These are phyloP conservation scores for Chrysocyon brachyurus DNA, from an alignment of 2,797 vertebrate species.

Conservation along the genomic window DNA sequence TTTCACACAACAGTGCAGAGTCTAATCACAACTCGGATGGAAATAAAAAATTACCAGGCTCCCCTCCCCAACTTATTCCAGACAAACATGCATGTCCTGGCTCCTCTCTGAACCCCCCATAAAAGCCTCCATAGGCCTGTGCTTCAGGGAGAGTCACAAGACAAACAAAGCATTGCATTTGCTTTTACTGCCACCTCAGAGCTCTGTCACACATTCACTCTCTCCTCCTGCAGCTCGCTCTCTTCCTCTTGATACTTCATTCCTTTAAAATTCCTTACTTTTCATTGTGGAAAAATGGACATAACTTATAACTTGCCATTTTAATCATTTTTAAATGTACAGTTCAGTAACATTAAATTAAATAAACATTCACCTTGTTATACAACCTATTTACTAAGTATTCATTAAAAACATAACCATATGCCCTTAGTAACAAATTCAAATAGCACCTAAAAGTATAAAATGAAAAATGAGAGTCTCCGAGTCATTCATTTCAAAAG, in stretches of 20 bases:
- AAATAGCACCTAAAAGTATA: slow-evolving; percentile 2
- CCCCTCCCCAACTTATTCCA: slow-evolving; percentile 46
- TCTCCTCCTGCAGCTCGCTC: neutral
- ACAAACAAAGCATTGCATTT: neutral
- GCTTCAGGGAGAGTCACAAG: neutral
- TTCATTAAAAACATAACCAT: neutral
- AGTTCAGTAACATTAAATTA: neutral
- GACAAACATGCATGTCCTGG: slow-evolving; percentile 47
- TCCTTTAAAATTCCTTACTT: slow-evolving; percentile 19
- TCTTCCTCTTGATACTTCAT: neutral
- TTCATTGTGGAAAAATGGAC: neutral
- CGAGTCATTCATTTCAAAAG: slow-evolving; percentile 1
- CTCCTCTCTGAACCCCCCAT: slow-evolving; percentile 57
- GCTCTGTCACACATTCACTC: neutral
- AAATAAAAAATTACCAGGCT: slow-evolving; percentile 74
- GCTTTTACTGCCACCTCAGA: neutral
- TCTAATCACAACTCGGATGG: slow-evolving; percentile 79
- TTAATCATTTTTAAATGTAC: neutral
- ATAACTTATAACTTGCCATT: slow-evolving; percentile 3
- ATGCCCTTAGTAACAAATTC: slow-evolving; percentile 37
- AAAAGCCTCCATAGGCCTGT: slow-evolving; percentile 24
- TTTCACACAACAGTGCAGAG: slow-evolving; percentile 78
- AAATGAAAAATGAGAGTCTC: slow-evolving; percentile 29
- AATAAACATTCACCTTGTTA: neutral
- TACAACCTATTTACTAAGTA: neutral